These are phyloP conservation scores for Lasioglossum villosulum DNA, from an alignment of 2,888 invertebrate genomes.

Conservation along the genomic window DNA sequence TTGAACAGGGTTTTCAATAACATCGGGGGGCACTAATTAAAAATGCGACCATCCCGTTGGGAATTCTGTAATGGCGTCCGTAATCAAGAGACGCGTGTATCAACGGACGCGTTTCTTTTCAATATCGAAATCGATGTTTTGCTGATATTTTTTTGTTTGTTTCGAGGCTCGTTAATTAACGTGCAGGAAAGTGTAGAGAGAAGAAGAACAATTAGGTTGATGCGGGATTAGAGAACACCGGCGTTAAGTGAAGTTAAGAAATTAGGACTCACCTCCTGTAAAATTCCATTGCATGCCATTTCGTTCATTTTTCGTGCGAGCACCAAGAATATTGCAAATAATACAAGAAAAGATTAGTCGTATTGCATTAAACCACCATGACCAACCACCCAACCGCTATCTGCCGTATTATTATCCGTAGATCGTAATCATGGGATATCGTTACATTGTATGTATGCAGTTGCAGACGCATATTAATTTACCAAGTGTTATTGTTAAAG, in stretches of 20 bases:
- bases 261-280: conserved; percentile 84
- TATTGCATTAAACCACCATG: conserved; percentile 81
- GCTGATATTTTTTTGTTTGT: neutral
- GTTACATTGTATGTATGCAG: conserved; percentile 30
- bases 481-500: conserved; percentile 61
- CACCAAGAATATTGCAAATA: conserved; percentile 84
- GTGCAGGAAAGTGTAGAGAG: conserved; percentile 9
- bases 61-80: neutral
- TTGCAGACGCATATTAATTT: conserved; percentile 58
- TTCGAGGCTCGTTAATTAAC: neutral
- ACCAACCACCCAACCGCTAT: conserved; percentile 72
- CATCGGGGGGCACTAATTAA: neutral
- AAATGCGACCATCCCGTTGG: neutral
- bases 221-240: conserved; percentile 39
- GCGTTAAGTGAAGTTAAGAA: conserved; percentile 77
- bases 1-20: neutral
- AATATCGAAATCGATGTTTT: neutral
- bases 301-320: conserved; percentile 83
- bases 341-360: conserved; percentile 84
- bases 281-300: conserved; percentile 83
- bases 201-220: neutral
- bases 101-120: neutral
- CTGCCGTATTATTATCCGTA: conserved; percentile 55
- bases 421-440: conserved; percentile 49
- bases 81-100: neutral